A percentile compares a stretch with the other conserved stretches of the same genome.
Conservation (phyloP, 2,888 invertebrate genomes). For the Melinopterus prodromus region DNA sequence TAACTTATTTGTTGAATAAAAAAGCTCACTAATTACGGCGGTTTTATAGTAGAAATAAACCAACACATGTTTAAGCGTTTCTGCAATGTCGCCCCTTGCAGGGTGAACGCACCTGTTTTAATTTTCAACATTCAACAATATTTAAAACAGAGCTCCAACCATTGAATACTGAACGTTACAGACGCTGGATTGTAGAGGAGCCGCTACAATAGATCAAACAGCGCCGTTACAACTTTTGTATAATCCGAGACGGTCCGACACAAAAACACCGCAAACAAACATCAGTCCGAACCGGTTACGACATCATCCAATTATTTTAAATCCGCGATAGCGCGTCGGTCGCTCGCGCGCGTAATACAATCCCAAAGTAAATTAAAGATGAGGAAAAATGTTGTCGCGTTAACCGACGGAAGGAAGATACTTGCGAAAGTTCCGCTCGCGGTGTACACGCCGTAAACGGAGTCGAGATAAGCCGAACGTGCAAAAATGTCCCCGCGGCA, state of each 20-base stretch:
- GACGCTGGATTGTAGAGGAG: too few relatives aligned
- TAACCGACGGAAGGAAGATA: background rate
- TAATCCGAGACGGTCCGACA: background rate
- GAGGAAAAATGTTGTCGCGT: background rate
- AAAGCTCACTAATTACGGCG: too few relatives aligned
- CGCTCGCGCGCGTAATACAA: background rate
- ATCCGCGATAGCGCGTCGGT: background rate
- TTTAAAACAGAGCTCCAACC: too few relatives aligned
- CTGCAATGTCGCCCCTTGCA: too few relatives aligned
- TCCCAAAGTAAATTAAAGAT: background rate
- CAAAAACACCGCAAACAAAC: background rate
- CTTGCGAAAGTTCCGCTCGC: background rate
- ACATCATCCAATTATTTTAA: background rate
- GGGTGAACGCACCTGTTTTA: too few relatives aligned
- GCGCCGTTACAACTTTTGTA: too few relatives aligned
- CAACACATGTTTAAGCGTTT: too few relatives aligned
- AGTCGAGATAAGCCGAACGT: conserved; percentile 16
- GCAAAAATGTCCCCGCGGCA: conserved; percentile 9
- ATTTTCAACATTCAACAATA: too few relatives aligned
- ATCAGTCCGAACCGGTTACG: background rate
- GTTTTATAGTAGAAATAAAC: too few relatives aligned
- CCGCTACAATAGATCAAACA: too few relatives aligned
- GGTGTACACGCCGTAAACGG: background rate
- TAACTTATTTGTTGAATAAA: too few relatives aligned
- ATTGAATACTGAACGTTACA: too few relatives aligned